A percentile compares a stretch with the other conserved stretches of the same genome.
These are phyloP conservation scores for Rosalia funebris DNA, from an alignment of 2,888 invertebrate genomes.

Conservation along the genomic window DNA sequence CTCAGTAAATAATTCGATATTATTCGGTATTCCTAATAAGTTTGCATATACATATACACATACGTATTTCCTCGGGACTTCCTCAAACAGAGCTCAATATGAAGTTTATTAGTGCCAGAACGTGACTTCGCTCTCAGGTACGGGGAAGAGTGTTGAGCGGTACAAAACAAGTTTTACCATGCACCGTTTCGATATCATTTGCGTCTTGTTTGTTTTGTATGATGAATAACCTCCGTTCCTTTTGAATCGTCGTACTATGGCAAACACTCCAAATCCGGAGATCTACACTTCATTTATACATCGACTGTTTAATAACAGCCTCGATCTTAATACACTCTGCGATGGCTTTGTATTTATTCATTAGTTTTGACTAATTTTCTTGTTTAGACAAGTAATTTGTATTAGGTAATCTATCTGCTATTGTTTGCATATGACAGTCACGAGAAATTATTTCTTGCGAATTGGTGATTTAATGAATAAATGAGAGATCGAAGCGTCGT, in stretches of 20 bases:
- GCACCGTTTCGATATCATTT: slow-evolving; percentile 25
- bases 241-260: slow-evolving; percentile 24
- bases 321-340: too few species aligned
- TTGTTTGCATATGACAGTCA: too few species aligned
- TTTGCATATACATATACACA: neutral
- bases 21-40: too few species aligned
- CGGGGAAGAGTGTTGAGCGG: slow-evolving; percentile 12
- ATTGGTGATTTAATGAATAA: too few species aligned
- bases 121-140: slow-evolving; percentile 9
- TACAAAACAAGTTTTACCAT: slow-evolving; percentile 37
- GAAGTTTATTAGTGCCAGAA: slow-evolving; percentile 16
- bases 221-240: slow-evolving; percentile 40
- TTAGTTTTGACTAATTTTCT: too few species aligned
- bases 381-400: too few species aligned
- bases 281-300: neutral
- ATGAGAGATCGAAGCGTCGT: too few species aligned
- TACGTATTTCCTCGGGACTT: slow-evolving; percentile 1
- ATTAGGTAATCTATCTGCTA: too few species aligned
- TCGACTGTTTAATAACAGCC: too few species aligned
- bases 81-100: slow-evolving; percentile 3
- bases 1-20: too few species aligned
- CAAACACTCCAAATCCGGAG: slow-evolving; percentile 10
- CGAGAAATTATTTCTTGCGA: too few species aligned
- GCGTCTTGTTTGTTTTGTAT: slow-evolving; percentile 36
- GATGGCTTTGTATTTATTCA: too few species aligned